phyloP scores from a whole-genome alignment of 2,888 invertebrate species.

The Yponomeuta cagnagella region DNA sequence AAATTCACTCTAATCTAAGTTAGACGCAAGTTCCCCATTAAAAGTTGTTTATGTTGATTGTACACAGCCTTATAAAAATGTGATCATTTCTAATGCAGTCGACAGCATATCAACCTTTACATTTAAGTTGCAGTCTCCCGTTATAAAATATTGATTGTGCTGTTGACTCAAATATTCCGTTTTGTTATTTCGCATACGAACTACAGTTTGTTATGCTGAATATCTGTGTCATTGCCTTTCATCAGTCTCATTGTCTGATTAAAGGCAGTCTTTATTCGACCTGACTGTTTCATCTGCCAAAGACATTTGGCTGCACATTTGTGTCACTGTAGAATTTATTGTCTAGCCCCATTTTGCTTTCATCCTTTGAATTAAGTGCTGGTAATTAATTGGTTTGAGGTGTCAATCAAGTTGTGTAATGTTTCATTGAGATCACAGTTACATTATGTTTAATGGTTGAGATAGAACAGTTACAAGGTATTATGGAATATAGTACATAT shows the following conservation, averaged over 20 bases:
- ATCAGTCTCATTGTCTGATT: constrained; percentile 37
- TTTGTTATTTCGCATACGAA: neutral
- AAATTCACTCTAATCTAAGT: no score
- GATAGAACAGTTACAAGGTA: no score
- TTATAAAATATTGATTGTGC: no score
- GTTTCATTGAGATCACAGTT: neutral
- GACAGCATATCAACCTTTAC: no score
- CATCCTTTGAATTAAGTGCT: neutral
- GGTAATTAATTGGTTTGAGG: neutral
- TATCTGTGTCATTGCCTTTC: constrained; percentile 47
- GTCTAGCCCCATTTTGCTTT: neutral
- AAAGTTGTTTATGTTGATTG: no score
- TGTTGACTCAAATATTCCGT: constrained; percentile 10
- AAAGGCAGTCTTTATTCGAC: constrained; percentile 43
- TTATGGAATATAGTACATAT: no score
- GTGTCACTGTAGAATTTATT: constrained; percentile 34
- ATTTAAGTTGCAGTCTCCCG: no score
- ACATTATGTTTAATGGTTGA: neutral
- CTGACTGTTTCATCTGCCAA: constrained; percentile 41
- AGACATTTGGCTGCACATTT: constrained; percentile 55
- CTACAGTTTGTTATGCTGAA: constrained; percentile 9
- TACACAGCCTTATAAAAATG: no score
- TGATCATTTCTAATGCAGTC: no score
- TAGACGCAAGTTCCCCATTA: no score
- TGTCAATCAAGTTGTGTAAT: constrained; percentile 1